phyloP scores from a whole-genome alignment of 2,888 invertebrate genomes.

The Allolobophora icterica region DNA sequence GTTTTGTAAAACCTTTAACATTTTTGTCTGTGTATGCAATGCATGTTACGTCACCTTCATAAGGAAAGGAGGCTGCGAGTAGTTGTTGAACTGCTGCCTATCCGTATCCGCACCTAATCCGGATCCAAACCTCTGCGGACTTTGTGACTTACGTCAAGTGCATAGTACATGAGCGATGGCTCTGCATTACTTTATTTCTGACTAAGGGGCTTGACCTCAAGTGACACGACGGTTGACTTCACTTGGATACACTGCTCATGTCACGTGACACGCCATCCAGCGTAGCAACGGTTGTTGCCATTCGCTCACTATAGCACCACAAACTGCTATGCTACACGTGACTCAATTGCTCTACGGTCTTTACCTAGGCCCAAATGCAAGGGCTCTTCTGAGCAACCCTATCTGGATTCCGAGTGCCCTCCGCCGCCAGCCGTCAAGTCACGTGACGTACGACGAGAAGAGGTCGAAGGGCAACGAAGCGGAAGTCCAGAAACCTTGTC shows the following conservation, averaged over 20 bases:
- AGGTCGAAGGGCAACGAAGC: background rate
- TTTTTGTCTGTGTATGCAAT: background rate
- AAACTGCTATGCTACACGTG: slow-evolving; percentile 17
- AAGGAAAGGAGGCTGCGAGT: background rate
- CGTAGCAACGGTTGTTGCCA: background rate
- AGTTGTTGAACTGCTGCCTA: background rate
- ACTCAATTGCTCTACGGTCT: background rate
- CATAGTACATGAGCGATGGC: background rate
- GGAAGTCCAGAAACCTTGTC: background rate
- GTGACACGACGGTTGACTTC: background rate
- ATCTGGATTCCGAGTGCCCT: background rate
- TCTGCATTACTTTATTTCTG: background rate
- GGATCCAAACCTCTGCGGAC: background rate
- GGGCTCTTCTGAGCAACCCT: background rate
- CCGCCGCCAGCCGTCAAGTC: background rate
- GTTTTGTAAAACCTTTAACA: background rate
- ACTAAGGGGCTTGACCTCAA: background rate
- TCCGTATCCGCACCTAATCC: background rate
- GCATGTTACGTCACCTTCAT: background rate
- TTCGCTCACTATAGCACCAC: slow-evolving; percentile 10
- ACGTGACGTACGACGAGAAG: background rate
- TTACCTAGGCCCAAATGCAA: background rate
- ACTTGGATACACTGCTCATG: background rate
- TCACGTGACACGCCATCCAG: too few relatives aligned
- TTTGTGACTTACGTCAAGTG: background rate